phyloP scores from a whole-genome alignment of 2,888 invertebrate species.

The Chrysomela aeneicollis region DNA sequence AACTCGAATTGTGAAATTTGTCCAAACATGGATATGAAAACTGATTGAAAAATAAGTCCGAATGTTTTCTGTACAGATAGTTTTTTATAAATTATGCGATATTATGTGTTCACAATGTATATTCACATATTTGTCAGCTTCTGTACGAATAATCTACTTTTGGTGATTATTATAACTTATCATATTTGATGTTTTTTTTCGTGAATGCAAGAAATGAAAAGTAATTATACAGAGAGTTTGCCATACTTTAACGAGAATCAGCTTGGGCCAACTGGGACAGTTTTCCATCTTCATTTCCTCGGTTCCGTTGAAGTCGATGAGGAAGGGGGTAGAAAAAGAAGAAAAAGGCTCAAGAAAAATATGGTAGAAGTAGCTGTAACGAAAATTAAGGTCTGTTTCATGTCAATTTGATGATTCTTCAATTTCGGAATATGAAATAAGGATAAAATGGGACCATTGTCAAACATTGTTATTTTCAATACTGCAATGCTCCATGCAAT shows the following conservation, averaged over 20 bases:
- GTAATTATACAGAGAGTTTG: conserved; percentile 56
- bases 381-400: conserved; percentile 80
- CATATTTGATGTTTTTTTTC: conserved; percentile 1
- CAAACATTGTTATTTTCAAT: not conserved
- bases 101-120: too few species aligned
- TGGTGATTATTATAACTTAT: too few species aligned
- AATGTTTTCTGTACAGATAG: not conserved
- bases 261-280: conserved; percentile 70
- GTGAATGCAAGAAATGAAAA: conserved; percentile 44
- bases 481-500: not conserved
- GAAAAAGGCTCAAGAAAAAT: conserved; percentile 84
- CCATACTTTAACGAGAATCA: conserved; percentile 53
- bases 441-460: not conserved
- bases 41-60: not conserved
- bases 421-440: conserved; percentile 5
- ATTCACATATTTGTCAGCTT: too few species aligned
- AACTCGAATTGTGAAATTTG: too few species aligned
- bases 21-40: too few species aligned
- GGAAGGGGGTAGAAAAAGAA: conserved; percentile 75
- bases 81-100: not conserved
- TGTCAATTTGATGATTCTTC: conserved; percentile 22
- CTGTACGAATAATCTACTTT: too few species aligned
- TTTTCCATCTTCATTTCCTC: conserved; percentile 83
- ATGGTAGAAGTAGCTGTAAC: conserved; percentile 89
- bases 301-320: conserved; percentile 87